phyloP scores from a whole-genome alignment of 2,797 vertebrate genomes.

The Alcedo quadribrachys region DNA sequence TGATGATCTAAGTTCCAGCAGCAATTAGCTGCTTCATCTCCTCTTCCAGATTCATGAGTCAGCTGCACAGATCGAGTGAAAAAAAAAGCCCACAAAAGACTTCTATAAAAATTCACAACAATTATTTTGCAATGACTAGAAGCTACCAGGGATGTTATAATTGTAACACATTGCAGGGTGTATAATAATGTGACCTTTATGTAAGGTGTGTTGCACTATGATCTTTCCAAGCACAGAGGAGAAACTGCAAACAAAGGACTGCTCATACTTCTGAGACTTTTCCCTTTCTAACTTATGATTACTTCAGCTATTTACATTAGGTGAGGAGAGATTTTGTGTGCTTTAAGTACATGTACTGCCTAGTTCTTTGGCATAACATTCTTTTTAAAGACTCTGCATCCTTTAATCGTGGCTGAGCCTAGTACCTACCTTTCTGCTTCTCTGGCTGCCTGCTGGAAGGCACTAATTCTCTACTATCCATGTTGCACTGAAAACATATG shows the following conservation, averaged over 20 bases:
- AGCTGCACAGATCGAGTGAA: slow-evolving; percentile 44
- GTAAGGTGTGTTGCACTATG: neutral
- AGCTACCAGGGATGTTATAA: slow-evolving; percentile 61
- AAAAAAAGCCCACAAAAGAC: slow-evolving; percentile 45
- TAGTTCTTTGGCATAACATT: slow-evolving; percentile 19
- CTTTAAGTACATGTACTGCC: slow-evolving; percentile 24
- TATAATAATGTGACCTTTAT: slow-evolving; percentile 47
- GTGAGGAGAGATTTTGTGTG: slow-evolving; percentile 23
- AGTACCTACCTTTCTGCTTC: neutral
- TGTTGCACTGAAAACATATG: neutral
- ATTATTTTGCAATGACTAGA: slow-evolving; percentile 70
- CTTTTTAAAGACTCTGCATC: slow-evolving; percentile 3
- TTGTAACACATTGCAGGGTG: slow-evolving; percentile 55
- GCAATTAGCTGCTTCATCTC: slow-evolving; percentile 59
- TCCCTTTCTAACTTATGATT: slow-evolving; percentile 35
- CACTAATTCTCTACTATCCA: neutral
- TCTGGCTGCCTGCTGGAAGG: neutral
- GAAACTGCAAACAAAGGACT: slow-evolving; percentile 39
- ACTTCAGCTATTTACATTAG: slow-evolving; percentile 62
- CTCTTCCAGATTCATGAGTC: slow-evolving; percentile 70
- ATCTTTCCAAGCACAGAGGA: slow-evolving; percentile 44
- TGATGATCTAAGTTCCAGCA: slow-evolving; percentile 49
- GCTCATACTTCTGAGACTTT: slow-evolving; percentile 44
- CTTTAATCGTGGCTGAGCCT: slow-evolving; percentile 37
- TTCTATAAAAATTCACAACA: slow-evolving; percentile 65